phyloP scores from a whole-genome alignment of 2,888 invertebrate species.

The Himalopsyche kuldschensis region DNA sequence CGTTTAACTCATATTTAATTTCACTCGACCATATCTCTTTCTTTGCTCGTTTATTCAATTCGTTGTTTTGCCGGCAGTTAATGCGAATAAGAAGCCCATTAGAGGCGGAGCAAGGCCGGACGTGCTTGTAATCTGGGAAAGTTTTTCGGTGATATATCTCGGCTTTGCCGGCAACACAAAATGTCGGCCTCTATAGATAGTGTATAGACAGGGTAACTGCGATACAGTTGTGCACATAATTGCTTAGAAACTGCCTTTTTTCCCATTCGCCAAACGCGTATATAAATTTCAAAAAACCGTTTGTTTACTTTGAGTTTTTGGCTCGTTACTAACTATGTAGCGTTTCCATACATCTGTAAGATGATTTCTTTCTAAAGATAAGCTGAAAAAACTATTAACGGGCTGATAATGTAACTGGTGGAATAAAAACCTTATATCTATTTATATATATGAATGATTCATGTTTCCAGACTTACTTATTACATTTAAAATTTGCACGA shows the following conservation, averaged over 20 bases:
- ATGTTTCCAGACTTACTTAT: too few species aligned
- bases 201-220: not conserved
- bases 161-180: not conserved
- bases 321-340: too few species aligned
- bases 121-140: constrained; percentile 29
- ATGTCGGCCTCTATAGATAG: not conserved
- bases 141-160: constrained; percentile 33
- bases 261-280: not conserved
- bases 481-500: too few species aligned
- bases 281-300: too few species aligned
- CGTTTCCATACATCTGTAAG: too few species aligned
- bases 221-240: not conserved
- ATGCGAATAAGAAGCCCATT: constrained; percentile 35
- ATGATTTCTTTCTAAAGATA: too few species aligned
- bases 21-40: constrained; percentile 18
- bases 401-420: too few species aligned
- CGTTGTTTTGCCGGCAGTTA: constrained; percentile 26
- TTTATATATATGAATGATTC: too few species aligned
- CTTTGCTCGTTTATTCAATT: constrained; percentile 16
- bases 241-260: not conserved
- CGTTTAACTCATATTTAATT: constrained; percentile 35
- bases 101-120: constrained; percentile 13
- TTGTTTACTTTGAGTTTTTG: too few species aligned
- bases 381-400: too few species aligned
- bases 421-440: too few species aligned